Evolutionary conservation across 2,113 vertebrate genomes (phyloP), one percentile per base, ranked within the genome.

Genomic region (Perca flavescens): DNA sequence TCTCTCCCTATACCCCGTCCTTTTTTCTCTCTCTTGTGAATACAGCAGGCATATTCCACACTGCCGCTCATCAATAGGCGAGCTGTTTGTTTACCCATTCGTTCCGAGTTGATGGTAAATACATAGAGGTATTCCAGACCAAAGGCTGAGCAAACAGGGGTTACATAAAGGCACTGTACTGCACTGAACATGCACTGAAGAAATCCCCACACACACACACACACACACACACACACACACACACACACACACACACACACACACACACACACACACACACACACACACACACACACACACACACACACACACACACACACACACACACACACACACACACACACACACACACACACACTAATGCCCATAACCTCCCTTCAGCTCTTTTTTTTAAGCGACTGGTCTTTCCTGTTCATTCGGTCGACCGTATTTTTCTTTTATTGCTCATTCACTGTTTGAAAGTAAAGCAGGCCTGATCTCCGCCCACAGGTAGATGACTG

Each of bases 41-140:
- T 91, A 74, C 88, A 87, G 86, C 87, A 65, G 83, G 80, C 88
- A 92, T 94, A 90, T 93, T 94, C 89, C 89, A 91, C 89, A 83
- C 92, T 77, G 85, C 61, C 72, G 90, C 93, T 89, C 86, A 88
- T 95, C 94, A 95, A 94, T 92, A 88, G 93, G 53, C 40, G 50
- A 60, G 84, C 87, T 95, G 94, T 95, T 96, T 96, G 95, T 95
- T 95, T 95, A 92, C 91, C 77, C 85, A 86, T 87, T 93, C 94
- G 92, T 94, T 93, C 88, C 87, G 91, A 87, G 86, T 91, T 76
- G 75, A 86, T 87, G 93, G 88, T 93, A 92, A 94, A 95, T 77
- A 93, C 93, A 91, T 80, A 85, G 80, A 86, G 86, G 78, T 88
- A 91, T 89, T 89, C 84, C 88, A 81, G 69, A 82, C 76, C 79